These are phyloP conservation scores for Monomorium pharaonis DNA, from an alignment of 1,140 invertebrate species.

Conservation along the genomic window DNA sequence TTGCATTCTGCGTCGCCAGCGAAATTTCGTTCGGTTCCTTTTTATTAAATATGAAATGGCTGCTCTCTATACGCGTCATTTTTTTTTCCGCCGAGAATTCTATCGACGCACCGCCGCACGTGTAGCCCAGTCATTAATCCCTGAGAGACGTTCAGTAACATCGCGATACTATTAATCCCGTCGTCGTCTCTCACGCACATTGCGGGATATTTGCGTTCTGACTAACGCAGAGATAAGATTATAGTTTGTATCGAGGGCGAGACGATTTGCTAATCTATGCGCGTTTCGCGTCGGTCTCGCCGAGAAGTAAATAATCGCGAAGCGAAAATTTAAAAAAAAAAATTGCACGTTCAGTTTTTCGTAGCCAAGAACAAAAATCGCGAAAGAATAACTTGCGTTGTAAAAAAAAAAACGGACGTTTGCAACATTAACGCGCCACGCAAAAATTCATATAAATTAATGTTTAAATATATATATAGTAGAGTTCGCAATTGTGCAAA, in stretches of 20 bases:
- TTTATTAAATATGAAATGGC: neutral
- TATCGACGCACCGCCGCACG: neutral
- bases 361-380: neutral
- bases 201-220: constrained; percentile 60
- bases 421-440: neutral
- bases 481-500: neutral
- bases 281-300: neutral
- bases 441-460: constrained; percentile 23
- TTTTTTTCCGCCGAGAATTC: neutral
- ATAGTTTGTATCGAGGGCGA: constrained; percentile 48
- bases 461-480: neutral
- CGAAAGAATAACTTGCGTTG: neutral
- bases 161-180: constrained; percentile 44
- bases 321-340: neutral
- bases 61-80: neutral
- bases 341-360: constrained; percentile 1
- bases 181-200: constrained; percentile 17
- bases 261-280: constrained; percentile 61
- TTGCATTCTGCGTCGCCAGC: constrained; percentile 53
- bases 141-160: neutral
- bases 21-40: constrained; percentile 49
- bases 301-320: neutral
- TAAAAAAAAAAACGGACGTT: neutral
- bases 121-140: constrained; percentile 33
- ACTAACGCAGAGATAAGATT: constrained; percentile 72